Evolutionary conservation across 2,113 vertebrate species (phyloP).

Genomic region (Eira barbara): DNA sequence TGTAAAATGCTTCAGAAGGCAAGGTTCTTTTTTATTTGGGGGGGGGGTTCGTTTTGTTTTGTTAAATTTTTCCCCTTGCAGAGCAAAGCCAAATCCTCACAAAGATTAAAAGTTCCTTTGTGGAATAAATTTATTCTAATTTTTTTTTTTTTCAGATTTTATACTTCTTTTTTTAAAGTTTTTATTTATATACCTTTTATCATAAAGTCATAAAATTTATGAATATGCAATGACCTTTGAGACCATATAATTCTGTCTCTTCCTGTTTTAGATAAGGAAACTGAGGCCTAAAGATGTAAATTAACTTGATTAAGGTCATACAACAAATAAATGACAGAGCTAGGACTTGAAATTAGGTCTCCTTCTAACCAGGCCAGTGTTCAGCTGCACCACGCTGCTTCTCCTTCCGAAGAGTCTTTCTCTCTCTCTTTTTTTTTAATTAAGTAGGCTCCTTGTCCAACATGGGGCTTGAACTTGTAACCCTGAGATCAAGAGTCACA

Average conservation of each 20-base stretch:
- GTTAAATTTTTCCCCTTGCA: background rate
- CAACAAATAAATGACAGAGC: background rate
- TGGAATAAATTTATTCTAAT: background rate
- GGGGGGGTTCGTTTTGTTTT: background rate
- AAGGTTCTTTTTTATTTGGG: background rate
- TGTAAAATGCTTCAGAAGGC: background rate
- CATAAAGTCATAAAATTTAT: background rate
- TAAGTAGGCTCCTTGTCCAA: background rate
- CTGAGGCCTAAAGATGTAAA: background rate
- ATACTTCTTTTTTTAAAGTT: background rate
- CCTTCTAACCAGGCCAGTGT: background rate
- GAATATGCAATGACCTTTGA: conserved; percentile 39
- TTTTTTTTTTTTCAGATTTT: background rate
- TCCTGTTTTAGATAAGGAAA: background rate
- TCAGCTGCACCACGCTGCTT: background rate
- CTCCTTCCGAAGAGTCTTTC: background rate
- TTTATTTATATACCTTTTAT: background rate
- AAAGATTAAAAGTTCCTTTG: background rate
- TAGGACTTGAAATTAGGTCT: background rate
- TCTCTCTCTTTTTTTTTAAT: background rate
- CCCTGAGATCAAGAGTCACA: background rate
- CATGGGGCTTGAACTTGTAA: background rate
- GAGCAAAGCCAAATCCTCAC: background rate
- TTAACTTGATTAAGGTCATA: background rate
- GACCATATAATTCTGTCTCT: background rate